Base-by-base conservation (phyloP, 1,140 invertebrate species). In the Zaprionus tsacasi region DNA sequence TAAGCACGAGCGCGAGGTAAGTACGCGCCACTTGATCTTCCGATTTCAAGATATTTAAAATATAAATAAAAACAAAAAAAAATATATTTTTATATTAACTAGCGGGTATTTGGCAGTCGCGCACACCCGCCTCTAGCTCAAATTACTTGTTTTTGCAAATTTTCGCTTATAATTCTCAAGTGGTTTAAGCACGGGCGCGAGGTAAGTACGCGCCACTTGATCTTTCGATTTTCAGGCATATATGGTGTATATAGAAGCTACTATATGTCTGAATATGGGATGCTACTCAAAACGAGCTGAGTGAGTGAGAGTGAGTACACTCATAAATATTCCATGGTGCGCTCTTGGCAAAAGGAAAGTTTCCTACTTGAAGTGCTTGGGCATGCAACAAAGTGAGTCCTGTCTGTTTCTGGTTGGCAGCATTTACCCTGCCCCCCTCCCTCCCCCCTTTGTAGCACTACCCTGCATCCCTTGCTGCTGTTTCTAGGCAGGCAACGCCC, bases 1-100 rank as follows among this genome's bases (percentile, higher is more conserved):
- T 15, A 3, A 15, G 40, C 40, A 8, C n/a, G 6, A 45, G 15
- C 40, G 21, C 21, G 21, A 21, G 1, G 21, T 38, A 57, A 25
- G 55, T 36, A 10, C 0, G 10, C 6, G n/a, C 40, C 2, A n/a
- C 4, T 13, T 0, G 1, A 6, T 15, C 13, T 13, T 43, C n/a
- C 13, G n/a, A 15, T 45, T 15, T 8, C n/a, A n/a, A n/a, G n/a
- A n/a, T n/a, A n/a, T n/a, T n/a, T 59, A 79, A 21, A 82, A 70
- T 79, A 76, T 70, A 79, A 77, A 82, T 76, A 60, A 70, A 57
- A 78, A 5, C 2, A n/a, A 43, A n/a, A 74, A 82, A 58, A 27
- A 27, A 27, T n/a, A n/a, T 40, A n/a, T 6, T 40, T n/a, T n/a
- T n/a, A n/a, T 7, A n/a, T 2, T n/a, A n/a, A n/a, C 25, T n/a